A percentile compares a stretch with the other conserved stretches of the same genome.
Evolutionary conservation across 2,113 vertebrate species (phyloP).

Genomic region (Poicephalus gulielmi): DNA sequence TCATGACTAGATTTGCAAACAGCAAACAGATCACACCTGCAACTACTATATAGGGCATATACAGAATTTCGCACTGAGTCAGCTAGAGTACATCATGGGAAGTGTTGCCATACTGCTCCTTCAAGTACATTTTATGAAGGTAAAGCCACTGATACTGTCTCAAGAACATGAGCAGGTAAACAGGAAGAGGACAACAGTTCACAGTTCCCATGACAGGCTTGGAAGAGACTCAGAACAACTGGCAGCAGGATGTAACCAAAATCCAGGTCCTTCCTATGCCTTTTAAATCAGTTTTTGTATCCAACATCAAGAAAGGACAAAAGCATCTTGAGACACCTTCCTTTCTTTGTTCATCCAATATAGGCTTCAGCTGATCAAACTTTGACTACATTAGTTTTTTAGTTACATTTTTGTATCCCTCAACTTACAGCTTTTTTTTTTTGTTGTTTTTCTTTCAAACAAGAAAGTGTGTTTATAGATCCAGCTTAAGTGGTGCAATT

Average conservation of each 20-base stretch:
- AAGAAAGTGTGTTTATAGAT: neutral
- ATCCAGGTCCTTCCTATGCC: neutral
- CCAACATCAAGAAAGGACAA: neutral
- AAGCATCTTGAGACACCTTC: neutral
- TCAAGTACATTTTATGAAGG: neutral
- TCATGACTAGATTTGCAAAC: neutral
- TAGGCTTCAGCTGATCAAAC: neutral
- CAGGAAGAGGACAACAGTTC: neutral
- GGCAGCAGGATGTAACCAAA: neutral
- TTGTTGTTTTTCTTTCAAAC: neutral
- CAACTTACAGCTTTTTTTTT: neutral
- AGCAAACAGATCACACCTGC: neutral
- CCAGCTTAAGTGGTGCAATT: neutral
- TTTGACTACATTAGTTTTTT: neutral
- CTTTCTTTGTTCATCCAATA: neutral
- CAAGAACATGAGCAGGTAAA: neutral
- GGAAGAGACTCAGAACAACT: neutral
- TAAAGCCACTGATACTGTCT: neutral
- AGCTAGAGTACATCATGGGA: neutral
- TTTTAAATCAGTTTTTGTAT: neutral
- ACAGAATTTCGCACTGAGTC: neutral
- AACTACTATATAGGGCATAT: neutral
- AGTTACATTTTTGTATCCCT: neutral
- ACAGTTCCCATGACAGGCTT: neutral
- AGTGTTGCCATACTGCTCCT: neutral